Base-by-base conservation (phyloP, 2,113 vertebrate genomes). In the Vulpes vulpes region DNA sequence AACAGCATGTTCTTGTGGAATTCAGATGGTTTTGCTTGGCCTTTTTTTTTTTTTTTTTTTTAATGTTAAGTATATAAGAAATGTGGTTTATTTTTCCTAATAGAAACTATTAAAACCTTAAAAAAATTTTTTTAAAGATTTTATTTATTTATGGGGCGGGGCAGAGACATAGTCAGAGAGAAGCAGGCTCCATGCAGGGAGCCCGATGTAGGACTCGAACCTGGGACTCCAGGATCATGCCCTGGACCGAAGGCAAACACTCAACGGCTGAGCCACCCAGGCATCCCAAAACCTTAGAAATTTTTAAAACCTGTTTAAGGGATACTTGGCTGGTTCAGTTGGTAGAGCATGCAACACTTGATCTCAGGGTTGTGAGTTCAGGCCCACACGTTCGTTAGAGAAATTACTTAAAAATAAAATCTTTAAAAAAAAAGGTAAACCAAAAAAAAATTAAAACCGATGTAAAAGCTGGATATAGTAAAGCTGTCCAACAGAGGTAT, bases 271-370 rank as follows among this genome's bases (percentile, higher is more conserved):
- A 19, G 17, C 57, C 57, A 59, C 57, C 16, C 17, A 59, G 19
- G 57, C 17, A 19, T 19, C 57, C 19, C 17, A 59, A 19, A 15
- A 17, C 32, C 53, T 83, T 53, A 62, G n/a, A 35, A 87, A 83
- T 69, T 87, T 76, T 83, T 57, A 51, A 92, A 84, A 60, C 30
- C 15, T 91, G 1, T 85, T 93, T 84, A 74, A 93, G 38, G 73
- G 73, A 11, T 3, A 14, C 38, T 25, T 15, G 25, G 6, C 43
- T 27, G 43, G 22, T 43, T 27, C 38, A 27, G 12, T 27, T 76
- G 73, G 43, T 51, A 76, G 74, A 51, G 74, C 14, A 1, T 30
- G 43, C 43, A 76, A 16, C 14, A 51, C 25, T 76, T 76, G 25
- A 76, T 49, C 23, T 76, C 8, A 0, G 25, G 43, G 25, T 51